Conservation (phyloP, 2,888 invertebrate genomes). For the Galerucella nymphaeae region DNA sequence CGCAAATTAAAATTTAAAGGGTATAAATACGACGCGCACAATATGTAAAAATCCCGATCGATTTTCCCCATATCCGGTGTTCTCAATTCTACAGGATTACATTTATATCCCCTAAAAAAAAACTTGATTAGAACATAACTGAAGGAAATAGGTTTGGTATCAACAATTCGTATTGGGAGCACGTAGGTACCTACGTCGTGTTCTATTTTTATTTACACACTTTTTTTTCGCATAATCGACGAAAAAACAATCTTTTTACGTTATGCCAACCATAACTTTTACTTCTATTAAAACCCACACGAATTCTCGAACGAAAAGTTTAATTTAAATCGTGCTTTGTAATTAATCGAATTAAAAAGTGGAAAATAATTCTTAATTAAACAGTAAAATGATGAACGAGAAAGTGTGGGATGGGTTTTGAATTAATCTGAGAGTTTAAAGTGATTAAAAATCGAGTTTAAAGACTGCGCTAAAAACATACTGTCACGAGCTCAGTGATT, state of each 20-base stretch:
- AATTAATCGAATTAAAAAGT: no score
- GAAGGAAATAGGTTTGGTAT: background rate
- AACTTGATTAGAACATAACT: background rate
- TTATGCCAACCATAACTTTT: background rate
- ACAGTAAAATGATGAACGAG: no score
- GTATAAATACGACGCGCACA: background rate
- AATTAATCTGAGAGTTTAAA: no score
- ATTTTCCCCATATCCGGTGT: background rate
- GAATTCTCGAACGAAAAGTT: no score
- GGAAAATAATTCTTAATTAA: no score
- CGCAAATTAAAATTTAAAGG: background rate
- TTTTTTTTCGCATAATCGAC: conserved; percentile 1
- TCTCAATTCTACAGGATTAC: background rate
- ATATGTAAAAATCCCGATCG: background rate
- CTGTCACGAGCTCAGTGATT: no score
- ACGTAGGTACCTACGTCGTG: background rate
- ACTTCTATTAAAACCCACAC: no score
- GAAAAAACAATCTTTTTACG: background rate
- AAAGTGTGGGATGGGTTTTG: no score
- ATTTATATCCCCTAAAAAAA: background rate
- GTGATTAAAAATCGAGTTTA: no score
- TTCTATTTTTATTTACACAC: background rate
- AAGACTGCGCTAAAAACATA: no score
- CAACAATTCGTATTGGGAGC: background rate
- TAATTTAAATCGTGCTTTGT: no score